A percentile compares a stretch with the other conserved stretches of the same genome.
Evolutionary conservation across 2,888 invertebrate genomes (phyloP).

Genomic region (Monoplex corrugatus): DNA sequence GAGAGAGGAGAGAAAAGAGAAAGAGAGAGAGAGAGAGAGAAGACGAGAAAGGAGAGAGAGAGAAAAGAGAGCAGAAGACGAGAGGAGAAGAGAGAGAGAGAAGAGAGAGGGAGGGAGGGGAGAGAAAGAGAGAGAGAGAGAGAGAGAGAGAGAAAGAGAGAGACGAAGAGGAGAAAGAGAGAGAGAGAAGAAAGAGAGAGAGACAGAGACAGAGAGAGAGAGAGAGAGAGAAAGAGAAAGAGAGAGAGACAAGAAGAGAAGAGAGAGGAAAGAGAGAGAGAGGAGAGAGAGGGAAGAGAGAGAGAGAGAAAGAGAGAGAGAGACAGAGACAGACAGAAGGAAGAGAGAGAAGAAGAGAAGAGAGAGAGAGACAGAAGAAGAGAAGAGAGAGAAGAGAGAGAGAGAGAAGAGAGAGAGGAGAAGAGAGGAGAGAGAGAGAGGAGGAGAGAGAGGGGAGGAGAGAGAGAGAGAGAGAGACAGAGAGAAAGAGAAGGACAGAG

Average conservation of each 20-base stretch:
- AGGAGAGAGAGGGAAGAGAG: not conserved
- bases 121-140: not conserved
- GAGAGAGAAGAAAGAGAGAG: too few species aligned
- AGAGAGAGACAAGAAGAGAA: slow-evolving; percentile 25
- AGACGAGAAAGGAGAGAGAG: not conserved
- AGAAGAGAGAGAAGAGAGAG: not conserved
- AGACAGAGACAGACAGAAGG: not conserved
- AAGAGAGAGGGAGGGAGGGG: not conserved
- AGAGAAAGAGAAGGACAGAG: not conserved
- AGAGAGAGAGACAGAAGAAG: not conserved
- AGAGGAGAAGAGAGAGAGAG: not conserved
- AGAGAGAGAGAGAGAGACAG: not conserved
- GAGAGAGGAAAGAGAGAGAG: too few species aligned
- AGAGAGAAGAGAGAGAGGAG: not conserved
- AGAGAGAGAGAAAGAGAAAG: slow-evolving; percentile 13
- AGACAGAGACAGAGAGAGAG: not conserved
- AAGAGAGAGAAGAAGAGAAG: not conserved
- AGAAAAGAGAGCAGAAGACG: not conserved
- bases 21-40: not conserved
- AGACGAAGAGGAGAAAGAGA: too few species aligned
- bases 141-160: not conserved
- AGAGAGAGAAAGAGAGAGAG: not conserved
- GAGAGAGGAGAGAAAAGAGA: not conserved
- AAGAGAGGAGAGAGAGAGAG: not conserved
- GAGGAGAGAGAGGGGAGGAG: not conserved